Base-by-base conservation (phyloP, 1,140 invertebrate species). In the Trichoplusia ni region DNA sequence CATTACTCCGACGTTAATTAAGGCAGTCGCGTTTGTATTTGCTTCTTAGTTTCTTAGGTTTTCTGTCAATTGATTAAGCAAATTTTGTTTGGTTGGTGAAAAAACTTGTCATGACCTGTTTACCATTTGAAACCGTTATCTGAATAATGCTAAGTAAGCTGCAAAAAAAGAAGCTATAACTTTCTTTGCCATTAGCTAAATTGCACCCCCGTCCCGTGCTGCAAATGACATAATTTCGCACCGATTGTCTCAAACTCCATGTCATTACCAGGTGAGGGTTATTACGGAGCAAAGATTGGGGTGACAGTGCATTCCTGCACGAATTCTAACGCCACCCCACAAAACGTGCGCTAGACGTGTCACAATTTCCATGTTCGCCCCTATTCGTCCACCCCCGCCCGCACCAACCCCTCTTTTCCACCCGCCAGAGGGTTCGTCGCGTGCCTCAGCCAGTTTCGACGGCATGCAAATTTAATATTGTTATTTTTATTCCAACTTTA, bases 401-500 rank as follows among this genome's bases (percentile, higher is more conserved):
- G 23, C 58, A 29, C 33, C 51, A 31, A n/a, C n/a, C n/a, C n/a
- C n/a, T n/a, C n/a, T n/a, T n/a, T n/a, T 35, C 42, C 49, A 63
- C 65, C 27, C 31, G n/a, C 18, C 49, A 40, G 71, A 62, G 65
- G 35, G 38, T 16, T 38, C 8, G 67, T 68, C 73, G 69, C 79
- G 77, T 79, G 77, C 53, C 60, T 60, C 60, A 40, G 65, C 58
- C 66, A 37, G 73, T 72, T 72, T 73, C 67, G 77, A 75, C 73
- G 69, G 74, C 72, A 86, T 87, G 83, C 81, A 88, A 87, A 88
- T 88, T 84, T 83, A 81, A 88, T 86, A 77, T 78, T 83, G 81
- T 84, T 88, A 84, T 82, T 82, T 79, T 82, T 84, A 82, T 84
- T 83, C 69, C 59, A 69, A 81, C 70, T 81, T 81, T 75, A 84